A percentile compares a stretch with the other conserved stretches of the same genome.
Conservation (phyloP, 1,140 invertebrate genomes). For the Bactericera cockerelli region DNA sequence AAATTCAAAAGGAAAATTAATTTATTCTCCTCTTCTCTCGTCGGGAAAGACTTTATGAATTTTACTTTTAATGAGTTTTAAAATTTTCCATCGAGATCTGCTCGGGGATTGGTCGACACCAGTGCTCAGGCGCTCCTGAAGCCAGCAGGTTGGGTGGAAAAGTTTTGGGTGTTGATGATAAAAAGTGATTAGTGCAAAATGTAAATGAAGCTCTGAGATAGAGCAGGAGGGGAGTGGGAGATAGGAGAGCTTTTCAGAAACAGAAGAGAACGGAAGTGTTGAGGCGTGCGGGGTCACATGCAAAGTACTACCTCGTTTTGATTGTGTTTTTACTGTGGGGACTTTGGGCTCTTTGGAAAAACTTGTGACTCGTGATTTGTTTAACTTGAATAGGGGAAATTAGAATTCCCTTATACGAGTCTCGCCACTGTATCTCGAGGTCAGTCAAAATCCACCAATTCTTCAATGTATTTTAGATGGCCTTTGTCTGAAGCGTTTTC, state of each 20-base stretch:
- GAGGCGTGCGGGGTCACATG: not conserved
- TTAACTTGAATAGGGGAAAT: not conserved
- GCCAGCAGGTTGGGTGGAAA: not conserved
- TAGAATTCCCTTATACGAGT: too few species aligned
- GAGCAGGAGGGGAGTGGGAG: not conserved
- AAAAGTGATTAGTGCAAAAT: slow-evolving; percentile 8
- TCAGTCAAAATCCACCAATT: too few species aligned
- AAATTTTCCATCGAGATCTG: not conserved
- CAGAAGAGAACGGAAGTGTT: too few species aligned
- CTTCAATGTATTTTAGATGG: too few species aligned
- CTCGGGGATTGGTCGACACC: slow-evolving; percentile 1
- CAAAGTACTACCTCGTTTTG: not conserved
- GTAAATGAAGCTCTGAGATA: slow-evolving; percentile 1
- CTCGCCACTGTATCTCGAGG: too few species aligned
- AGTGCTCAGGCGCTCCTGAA: not conserved
- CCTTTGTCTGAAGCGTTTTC: too few species aligned
- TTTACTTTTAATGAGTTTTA: slow-evolving; percentile 6
- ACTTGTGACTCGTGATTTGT: not conserved
- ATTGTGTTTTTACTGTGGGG: too few species aligned
- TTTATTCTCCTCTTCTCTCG: not conserved
- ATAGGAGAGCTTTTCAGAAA: not conserved
- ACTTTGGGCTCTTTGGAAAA: not conserved
- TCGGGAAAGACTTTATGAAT: not conserved
- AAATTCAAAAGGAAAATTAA: not conserved
- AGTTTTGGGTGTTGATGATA: slow-evolving; percentile 2